phyloP scores from a whole-genome alignment of 1,140 invertebrate species.

The Neocloeon triangulifer region DNA sequence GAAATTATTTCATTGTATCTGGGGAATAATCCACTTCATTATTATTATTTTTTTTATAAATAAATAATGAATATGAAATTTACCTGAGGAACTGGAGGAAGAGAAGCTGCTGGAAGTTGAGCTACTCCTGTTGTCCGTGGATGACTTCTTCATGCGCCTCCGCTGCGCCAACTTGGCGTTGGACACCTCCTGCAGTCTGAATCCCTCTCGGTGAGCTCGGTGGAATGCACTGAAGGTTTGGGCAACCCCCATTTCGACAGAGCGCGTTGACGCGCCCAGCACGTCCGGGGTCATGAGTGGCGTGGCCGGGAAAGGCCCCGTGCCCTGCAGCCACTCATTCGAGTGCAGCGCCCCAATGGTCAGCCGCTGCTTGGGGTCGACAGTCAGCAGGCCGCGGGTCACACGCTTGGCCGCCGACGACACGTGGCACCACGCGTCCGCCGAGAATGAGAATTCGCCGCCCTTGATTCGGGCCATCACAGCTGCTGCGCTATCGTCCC shows the following conservation, averaged over 20 bases:
- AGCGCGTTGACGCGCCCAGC: constrained; percentile 14
- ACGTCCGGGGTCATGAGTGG: constrained; percentile 34
- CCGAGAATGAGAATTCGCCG: constrained; percentile 51
- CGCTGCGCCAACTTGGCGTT: constrained; percentile 47
- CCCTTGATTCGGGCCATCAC: constrained; percentile 59
- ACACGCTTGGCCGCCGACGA: constrained; percentile 52
- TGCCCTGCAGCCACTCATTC: constrained; percentile 36
- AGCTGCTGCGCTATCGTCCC: constrained; percentile 42
- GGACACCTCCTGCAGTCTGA: constrained; percentile 41
- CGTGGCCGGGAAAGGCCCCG: constrained; percentile 18
- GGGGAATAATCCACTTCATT: too few relatives aligned
- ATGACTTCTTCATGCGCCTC: constrained; percentile 34
- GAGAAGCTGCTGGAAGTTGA: constrained; percentile 21
- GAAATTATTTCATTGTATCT: too few relatives aligned
- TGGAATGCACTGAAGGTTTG: constrained; percentile 44
- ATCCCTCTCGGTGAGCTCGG: constrained; percentile 41
- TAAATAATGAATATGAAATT: too few relatives aligned
- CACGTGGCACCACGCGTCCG: constrained; percentile 44
- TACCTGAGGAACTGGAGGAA: constrained; percentile 20
- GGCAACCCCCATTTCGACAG: constrained; percentile 23
- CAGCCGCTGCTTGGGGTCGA: constrained; percentile 50
- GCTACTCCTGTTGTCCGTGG: constrained; percentile 19
- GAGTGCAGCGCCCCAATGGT: constrained; percentile 35
- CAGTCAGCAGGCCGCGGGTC: constrained; percentile 48
- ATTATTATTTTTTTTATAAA: too few relatives aligned